phyloP scores from a whole-genome alignment of 2,888 invertebrate species.

The Agrochola lota region DNA sequence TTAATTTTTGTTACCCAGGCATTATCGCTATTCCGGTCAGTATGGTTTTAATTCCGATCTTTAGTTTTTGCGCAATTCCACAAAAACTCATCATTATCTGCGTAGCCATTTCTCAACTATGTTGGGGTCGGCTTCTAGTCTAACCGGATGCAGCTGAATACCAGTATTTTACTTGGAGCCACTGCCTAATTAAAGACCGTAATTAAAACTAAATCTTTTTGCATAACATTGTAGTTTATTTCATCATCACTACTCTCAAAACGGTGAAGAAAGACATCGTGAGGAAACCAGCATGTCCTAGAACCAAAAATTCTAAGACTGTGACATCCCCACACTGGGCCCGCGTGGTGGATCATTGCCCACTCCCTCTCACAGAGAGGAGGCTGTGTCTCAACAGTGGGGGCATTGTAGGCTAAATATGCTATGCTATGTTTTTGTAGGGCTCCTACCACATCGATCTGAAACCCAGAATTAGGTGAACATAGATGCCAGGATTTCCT shows the following conservation, averaged over 20 bases:
- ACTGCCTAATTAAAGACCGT: too few relatives aligned
- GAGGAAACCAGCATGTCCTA: background rate
- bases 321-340: too few relatives aligned
- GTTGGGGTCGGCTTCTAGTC: too few relatives aligned
- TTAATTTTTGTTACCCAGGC: too few relatives aligned
- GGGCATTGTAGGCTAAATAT: background rate
- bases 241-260: background rate
- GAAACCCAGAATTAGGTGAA: background rate
- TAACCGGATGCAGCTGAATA: too few relatives aligned
- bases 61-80: too few relatives aligned
- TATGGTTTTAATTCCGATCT: background rate
- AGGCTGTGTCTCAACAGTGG: background rate
- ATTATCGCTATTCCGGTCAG: too few relatives aligned
- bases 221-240: background rate
- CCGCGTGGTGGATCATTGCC: too few relatives aligned
- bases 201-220: background rate
- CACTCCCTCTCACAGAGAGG: background rate
- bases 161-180: too few relatives aligned
- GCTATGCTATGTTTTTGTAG: background rate
- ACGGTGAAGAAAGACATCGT: background rate
- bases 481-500: background rate
- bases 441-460: too few relatives aligned
- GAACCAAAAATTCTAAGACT: background rate
- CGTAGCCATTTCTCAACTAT: too few relatives aligned
- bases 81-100: too few relatives aligned